Conservation (phyloP, 2,797 vertebrate species). For the Rhinoraja longicauda region DNA sequence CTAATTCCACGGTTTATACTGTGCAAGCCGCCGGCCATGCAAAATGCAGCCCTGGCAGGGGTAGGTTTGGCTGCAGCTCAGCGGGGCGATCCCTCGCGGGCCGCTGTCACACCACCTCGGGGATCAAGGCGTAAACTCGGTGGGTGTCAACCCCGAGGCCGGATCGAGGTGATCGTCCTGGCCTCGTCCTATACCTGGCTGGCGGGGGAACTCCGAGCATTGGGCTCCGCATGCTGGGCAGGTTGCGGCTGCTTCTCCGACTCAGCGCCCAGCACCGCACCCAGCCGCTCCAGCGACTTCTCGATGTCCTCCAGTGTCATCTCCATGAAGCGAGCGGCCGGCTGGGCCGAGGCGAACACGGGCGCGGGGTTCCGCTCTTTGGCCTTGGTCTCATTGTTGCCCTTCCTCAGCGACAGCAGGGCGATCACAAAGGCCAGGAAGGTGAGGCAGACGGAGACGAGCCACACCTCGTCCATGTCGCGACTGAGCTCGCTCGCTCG, state of each 20-base stretch:
- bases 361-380: not conserved
- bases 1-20: too few relatives aligned
- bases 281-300: constrained; percentile 20
- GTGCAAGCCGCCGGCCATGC: too few relatives aligned
- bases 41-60: too few relatives aligned
- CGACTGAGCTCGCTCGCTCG: too few relatives aligned
- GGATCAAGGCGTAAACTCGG: too few relatives aligned
- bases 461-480: constrained; percentile 13
- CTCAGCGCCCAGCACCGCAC: constrained; percentile 8
- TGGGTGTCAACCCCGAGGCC: not conserved
- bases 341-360: not conserved
- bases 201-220: not conserved
- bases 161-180: not conserved
- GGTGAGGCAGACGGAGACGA: not conserved
- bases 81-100: too few relatives aligned
- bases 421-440: not conserved
- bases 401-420: constrained; percentile 1
- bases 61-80: too few relatives aligned
- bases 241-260: not conserved
- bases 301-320: constrained; percentile 19
- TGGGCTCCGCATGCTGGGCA: not conserved
- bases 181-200: not conserved
- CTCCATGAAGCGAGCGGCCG: constrained; percentile 7
- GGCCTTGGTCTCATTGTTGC: not conserved
- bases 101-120: too few relatives aligned